Conservation (phyloP, 2,113 vertebrate genomes). For the Neolamprologus ventralis region DNA sequence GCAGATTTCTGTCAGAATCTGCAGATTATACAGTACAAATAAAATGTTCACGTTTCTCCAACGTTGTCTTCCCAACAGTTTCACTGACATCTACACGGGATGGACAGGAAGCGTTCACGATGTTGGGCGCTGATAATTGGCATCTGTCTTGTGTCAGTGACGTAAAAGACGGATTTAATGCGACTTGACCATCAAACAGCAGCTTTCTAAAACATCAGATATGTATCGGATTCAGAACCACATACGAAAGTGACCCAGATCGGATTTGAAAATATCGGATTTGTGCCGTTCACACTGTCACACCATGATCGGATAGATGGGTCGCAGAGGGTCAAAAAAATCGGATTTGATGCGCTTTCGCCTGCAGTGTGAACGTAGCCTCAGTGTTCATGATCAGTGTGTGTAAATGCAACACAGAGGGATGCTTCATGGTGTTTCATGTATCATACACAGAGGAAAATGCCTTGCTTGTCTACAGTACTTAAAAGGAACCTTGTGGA, state of each 20-base stretch:
- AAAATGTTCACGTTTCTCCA: too few relatives aligned
- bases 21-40: too few relatives aligned
- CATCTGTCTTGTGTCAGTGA: too few relatives aligned
- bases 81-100: too few relatives aligned
- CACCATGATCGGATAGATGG: fast-evolving
- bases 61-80: too few relatives aligned
- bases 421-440: not conserved
- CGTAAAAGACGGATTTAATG: not conserved
- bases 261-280: not conserved
- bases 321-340: fast-evolving
- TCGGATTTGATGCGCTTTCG: not conserved
- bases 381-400: not conserved
- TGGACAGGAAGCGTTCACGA: too few relatives aligned
- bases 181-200: fast-evolving
- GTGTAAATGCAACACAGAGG: not conserved
- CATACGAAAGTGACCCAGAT: not conserved
- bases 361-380: not conserved
- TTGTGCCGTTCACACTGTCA: not conserved
- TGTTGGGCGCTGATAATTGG: too few relatives aligned
- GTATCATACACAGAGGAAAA: not conserved
- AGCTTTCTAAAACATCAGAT: fast-evolving
- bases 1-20: too few relatives aligned
- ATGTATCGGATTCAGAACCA: fast-evolving
- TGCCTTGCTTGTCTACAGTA: not conserved
- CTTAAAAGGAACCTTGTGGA: not conserved